Base-by-base conservation (phyloP, 2,113 vertebrate species). In the Spermophilus dauricus region DNA sequence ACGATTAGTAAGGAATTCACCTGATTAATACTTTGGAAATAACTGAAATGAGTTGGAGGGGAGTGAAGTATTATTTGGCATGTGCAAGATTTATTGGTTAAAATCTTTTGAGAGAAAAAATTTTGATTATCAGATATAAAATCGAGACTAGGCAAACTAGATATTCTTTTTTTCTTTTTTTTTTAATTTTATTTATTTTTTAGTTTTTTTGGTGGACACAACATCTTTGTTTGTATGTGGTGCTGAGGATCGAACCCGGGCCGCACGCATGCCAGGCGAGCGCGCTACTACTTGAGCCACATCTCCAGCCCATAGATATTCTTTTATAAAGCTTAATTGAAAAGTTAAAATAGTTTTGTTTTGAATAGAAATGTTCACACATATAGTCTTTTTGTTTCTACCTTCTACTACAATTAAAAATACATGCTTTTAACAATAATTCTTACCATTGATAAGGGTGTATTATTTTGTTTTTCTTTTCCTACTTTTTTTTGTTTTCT, bases 401-500 rank as follows among this genome's bases (percentile, higher is more conserved):
- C 56, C 20, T 13, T 77, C 72, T 91, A 58, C 11, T 48, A 93
- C 86, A 86, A 81, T 96, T 67, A 90, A 93, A 96, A 97, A 76
- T 73, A 32, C 6, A 0, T 88, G 12, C 51, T 96, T 95, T 94
- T 95, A 97, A 84, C 28, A 93, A 58, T 86, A 91, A 87, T 75
- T 91, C 28, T 92, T 73, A 73, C 3, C n/a, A 75, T 80, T 96
- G 69, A 51, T 56, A 69, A 84, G 22, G 26, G 63, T 70, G 91
- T 91, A 65, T 95, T 92, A 28, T 78, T 95, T 92, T 87, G 53
- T 86, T 95, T 95, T 95, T 61, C 42, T 85, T 92, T 91, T 94
- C 28, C 34, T 45, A 45, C 42, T 51, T 85, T n/a, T 82, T 65
- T 45, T 87, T 82, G 16, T 56, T 94, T 89, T 42, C 12, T 82